Percentiles rank a stretch among this genome's conserved stretches.
These are phyloP conservation scores for Clupea harengus DNA, from an alignment of 2,113 vertebrate species.

Conservation along the genomic window DNA sequence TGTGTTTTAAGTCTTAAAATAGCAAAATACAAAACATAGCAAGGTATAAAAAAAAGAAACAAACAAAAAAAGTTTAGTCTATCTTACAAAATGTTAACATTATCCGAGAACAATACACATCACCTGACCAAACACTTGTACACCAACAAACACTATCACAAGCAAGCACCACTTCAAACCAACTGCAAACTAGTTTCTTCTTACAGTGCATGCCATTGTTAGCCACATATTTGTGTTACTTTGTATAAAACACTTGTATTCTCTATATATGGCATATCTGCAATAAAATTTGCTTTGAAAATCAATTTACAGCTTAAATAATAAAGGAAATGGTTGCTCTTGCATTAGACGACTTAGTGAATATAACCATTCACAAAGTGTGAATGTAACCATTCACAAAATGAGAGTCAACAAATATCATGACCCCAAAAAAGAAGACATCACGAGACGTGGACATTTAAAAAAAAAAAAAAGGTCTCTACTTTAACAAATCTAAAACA, in stretches of 20 bases:
- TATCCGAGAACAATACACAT: constrained; percentile 30
- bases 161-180: constrained; percentile 30
- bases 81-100: constrained; percentile 44
- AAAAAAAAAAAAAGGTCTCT: background rate
- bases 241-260: constrained; percentile 37
- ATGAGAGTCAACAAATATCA: constrained; percentile 8
- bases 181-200: constrained; percentile 28
- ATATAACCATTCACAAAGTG: constrained; percentile 14
- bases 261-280: constrained; percentile 23
- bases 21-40: constrained; percentile 50
- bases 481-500: background rate
- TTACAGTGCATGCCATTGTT: constrained; percentile 39
- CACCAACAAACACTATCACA: constrained; percentile 42
- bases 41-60: constrained; percentile 43
- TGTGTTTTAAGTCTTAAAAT: constrained; percentile 30
- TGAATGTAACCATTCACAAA: constrained; percentile 25
- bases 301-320: constrained; percentile 30
- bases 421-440: background rate
- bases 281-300: constrained; percentile 40
- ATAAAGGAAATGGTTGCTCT: constrained; percentile 34
- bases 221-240: background rate
- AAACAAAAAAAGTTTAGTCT: constrained; percentile 24
- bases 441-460: background rate
- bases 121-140: constrained; percentile 45
- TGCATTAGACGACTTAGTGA: constrained; percentile 43